phyloP scores from a whole-genome alignment of 2,888 invertebrate species.

The Stramonita haemastoma region DNA sequence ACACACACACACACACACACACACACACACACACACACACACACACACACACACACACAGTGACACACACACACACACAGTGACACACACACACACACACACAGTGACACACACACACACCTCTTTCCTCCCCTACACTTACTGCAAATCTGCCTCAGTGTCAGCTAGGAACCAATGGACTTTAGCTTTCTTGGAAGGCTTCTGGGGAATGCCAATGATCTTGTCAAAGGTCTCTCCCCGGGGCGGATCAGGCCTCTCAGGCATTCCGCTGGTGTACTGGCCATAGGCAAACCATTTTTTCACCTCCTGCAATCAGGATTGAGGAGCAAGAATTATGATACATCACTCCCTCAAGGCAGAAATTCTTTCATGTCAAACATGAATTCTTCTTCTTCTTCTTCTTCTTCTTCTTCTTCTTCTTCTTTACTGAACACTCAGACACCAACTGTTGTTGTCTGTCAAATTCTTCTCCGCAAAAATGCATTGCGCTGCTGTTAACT shows the following conservation, averaged over 20 bases:
- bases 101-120: background rate
- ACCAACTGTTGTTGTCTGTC: no score
- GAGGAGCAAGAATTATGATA: no score
- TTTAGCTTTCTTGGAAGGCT: constrained; percentile 82
- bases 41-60: constrained; percentile 14
- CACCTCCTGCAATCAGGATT: constrained; percentile 57
- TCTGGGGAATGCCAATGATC: constrained; percentile 87
- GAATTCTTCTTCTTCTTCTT: no score
- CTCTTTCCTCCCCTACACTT: constrained; percentile 71
- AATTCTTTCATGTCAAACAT: no score
- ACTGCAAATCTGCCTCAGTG: constrained; percentile 88
- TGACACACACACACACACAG: constrained; percentile 22
- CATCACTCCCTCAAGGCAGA: no score
- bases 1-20: background rate
- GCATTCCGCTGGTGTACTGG: constrained; percentile 88
- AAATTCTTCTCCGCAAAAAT: no score
- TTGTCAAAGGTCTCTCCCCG: constrained; percentile 85
- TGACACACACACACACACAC: background rate
- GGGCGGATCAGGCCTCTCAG: constrained; percentile 86
- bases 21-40: constrained; percentile 1
- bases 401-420: no score
- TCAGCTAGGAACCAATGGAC: constrained; percentile 90
- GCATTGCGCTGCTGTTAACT: no score
- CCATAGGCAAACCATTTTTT: constrained; percentile 80
- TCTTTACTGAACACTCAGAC: no score